These are phyloP conservation scores for Microcebus murinus DNA, from an alignment of 2,113 vertebrate species.

Conservation along the genomic window DNA sequence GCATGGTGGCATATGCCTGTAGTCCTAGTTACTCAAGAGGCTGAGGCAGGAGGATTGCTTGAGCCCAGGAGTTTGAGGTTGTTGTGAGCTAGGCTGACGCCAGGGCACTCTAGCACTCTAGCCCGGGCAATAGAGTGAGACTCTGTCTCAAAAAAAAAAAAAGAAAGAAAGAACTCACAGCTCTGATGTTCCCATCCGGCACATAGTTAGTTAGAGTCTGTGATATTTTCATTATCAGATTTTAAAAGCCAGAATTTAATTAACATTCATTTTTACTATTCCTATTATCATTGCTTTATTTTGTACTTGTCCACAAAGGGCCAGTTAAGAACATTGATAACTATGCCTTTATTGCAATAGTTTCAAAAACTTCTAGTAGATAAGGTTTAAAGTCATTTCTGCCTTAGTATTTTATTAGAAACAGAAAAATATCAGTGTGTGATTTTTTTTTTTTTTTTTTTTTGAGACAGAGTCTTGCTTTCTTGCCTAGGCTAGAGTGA, in stretches of 20 bases:
- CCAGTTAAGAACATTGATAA: neutral
- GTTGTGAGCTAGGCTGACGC: too few species aligned
- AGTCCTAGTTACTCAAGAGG: too few species aligned
- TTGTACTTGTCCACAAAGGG: neutral
- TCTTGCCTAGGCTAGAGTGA: too few species aligned
- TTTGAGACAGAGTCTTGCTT: too few species aligned
- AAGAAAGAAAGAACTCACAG: neutral
- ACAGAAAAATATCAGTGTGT: neutral
- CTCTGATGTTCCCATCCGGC: neutral
- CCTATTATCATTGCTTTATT: neutral
- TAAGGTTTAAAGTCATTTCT: neutral
- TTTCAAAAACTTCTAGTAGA: neutral
- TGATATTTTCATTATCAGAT: neutral
- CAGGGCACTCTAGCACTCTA: too few species aligned
- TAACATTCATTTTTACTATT: constrained; percentile 30
- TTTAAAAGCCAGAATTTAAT: constrained; percentile 47
- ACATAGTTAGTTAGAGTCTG: neutral
- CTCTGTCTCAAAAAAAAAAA: too few species aligned
- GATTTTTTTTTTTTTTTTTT: too few species aligned
- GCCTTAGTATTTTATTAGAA: neutral
- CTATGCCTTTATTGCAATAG: neutral
- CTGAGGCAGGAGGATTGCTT: too few species aligned
- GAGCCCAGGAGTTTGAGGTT: too few species aligned
- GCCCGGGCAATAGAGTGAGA: too few species aligned
- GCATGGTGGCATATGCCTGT: too few species aligned